Evolutionary conservation across 2,797 vertebrate genomes (phyloP).

Genomic region (Buphagus erythrorhynchus): DNA sequence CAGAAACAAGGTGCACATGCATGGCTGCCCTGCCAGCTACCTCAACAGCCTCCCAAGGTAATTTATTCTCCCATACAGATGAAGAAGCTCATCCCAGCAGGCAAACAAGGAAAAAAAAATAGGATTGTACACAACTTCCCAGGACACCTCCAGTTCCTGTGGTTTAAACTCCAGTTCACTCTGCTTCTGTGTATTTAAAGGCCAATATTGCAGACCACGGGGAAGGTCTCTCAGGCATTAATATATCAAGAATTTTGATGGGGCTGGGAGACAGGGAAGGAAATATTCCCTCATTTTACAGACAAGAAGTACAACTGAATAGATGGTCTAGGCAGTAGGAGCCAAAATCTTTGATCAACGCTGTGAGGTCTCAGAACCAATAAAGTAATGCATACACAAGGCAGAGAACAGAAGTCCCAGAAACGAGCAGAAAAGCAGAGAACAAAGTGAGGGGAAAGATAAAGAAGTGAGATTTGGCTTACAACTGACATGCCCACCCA

Average conservation of each 20-base stretch:
- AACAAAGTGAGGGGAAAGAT: not conserved
- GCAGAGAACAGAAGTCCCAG: not conserved
- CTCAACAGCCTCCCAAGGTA: not conserved
- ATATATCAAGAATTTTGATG: not conserved
- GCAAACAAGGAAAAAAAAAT: not conserved
- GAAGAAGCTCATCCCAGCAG: not conserved
- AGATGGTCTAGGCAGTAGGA: not conserved
- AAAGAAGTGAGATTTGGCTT: not conserved
- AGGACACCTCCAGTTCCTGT: not conserved
- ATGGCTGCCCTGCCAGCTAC: not conserved
- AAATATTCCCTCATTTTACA: not conserved
- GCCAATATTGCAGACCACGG: not conserved
- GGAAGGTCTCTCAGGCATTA: not conserved
- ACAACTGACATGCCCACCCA: not conserved
- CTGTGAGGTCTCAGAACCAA: not conserved
- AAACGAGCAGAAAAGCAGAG: not conserved
- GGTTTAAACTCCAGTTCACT: not conserved
- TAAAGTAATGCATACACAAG: not conserved
- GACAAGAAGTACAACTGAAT: not conserved
- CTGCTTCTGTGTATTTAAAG: not conserved
- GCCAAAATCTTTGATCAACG: not conserved
- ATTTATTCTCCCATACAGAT: not conserved
- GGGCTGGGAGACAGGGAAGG: not conserved
- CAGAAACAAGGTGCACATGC: not conserved
- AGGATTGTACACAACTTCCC: not conserved